Base-by-base conservation (phyloP, 53 echinoderm and acorn worm species). In the Zoroaster sp. region DNA sequence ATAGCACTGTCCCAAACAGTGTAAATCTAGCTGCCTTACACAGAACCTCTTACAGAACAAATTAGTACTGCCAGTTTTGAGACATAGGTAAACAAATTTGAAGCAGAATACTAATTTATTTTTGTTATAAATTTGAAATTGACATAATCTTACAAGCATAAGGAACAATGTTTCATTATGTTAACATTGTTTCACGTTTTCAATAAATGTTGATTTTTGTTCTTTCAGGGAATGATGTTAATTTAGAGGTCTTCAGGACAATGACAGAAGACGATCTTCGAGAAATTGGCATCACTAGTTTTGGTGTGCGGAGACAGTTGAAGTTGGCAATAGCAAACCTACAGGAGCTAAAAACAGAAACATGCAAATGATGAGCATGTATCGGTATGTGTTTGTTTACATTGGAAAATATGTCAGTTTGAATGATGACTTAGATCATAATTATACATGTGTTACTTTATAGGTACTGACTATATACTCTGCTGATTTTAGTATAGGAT, bases 241-340 rank as follows among this genome's bases (percentile, higher is more conserved):
- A 77, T 35, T 11, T 77, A 5, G 54, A 51, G 21, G 77, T 77
- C 35, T 46, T 46, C 46, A 46, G 14, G 3, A 46, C 11, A 12
- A 3, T 46, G 46, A 59, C 55, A 66, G 68, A 54, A 21, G 59
- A 44, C 13, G 83, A 82, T 82, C 40, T 82, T 8, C 37, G 35
- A 36, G 65, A 65, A n/a, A 13, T 82, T 40, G 83, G 83, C 30
- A n/a, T 82, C 20, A 20, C 23, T 8, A 33, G 32, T 21, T 82
- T 82, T 82, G 83, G 83, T 13, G 35, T 51, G 79, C 47, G 79
- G 2, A 52, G 83, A 54, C 21, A 40, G 83, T n/a, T 82, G 38
- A 54, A 82, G 66, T 41, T 82, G 32, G n/a, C 18, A 59, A 80
- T 54, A 15, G 6, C 12, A 12, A 59, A 80, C 2, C 5, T 80